Evolutionary conservation across 2,888 invertebrate species (phyloP).

Genomic region (Andrena bicolor): DNA sequence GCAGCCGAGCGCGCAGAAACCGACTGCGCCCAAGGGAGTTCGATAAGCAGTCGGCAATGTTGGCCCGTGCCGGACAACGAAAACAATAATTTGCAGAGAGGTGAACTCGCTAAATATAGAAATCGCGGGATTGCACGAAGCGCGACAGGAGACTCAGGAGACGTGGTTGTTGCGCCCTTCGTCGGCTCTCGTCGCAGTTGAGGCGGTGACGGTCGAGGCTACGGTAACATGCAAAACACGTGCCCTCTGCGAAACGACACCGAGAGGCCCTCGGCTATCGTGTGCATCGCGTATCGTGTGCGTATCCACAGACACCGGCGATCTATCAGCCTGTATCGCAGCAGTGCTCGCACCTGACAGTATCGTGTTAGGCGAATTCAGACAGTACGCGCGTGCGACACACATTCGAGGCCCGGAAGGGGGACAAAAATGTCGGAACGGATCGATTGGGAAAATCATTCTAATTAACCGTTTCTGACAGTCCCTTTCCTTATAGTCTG

Average conservation of each 20-base stretch:
- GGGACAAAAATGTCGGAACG: background rate
- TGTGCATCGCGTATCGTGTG: constrained; percentile 79
- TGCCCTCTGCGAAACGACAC: constrained; percentile 25
- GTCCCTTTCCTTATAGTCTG: background rate
- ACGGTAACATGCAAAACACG: constrained; percentile 44
- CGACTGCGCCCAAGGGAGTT: constrained; percentile 25
- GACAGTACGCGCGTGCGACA: background rate
- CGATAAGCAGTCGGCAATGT: constrained; percentile 54
- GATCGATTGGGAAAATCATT: background rate
- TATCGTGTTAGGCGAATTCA: constrained; percentile 2
- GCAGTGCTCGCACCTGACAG: constrained; percentile 37
- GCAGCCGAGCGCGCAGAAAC: constrained; percentile 40
- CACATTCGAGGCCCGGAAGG: background rate
- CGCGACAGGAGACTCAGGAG: constrained; percentile 23
- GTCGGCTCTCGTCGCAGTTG: constrained; percentile 23
- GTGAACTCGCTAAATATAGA: constrained; percentile 54
- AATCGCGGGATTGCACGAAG: constrained; percentile 27
- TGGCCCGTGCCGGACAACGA: constrained; percentile 35
- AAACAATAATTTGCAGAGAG: constrained; percentile 41
- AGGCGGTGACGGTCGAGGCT: constrained; percentile 8
- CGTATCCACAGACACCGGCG: constrained; percentile 62
- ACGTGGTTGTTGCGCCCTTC: constrained; percentile 32
- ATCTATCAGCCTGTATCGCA: constrained; percentile 1
- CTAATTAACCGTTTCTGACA: background rate
- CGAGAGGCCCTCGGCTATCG: constrained; percentile 71